Percentiles rank a stretch among this genome's conserved stretches.
phyloP scores from a whole-genome alignment of 2,888 invertebrate genomes.

The Eugnorisma glareosa region DNA sequence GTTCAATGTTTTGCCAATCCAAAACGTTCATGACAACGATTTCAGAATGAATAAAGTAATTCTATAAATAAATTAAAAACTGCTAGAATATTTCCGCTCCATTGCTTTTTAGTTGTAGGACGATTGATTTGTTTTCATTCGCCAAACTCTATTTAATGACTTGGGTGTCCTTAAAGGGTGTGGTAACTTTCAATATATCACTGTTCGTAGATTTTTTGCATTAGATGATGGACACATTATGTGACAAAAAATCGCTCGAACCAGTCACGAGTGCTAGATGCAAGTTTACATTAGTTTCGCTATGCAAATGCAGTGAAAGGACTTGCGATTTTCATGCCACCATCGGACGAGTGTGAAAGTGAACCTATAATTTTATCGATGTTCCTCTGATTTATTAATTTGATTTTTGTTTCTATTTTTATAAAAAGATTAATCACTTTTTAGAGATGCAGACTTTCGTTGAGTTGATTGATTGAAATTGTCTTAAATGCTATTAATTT shows the following conservation, averaged over 20 bases:
- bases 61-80: constrained; percentile 33
- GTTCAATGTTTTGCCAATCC: constrained; percentile 6
- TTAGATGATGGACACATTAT: constrained; percentile 35
- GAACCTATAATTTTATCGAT: constrained; percentile 54
- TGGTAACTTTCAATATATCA: constrained; percentile 28
- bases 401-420: constrained; percentile 26
- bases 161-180: constrained; percentile 1
- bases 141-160: constrained; percentile 6
- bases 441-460: constrained; percentile 29
- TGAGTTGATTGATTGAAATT: constrained; percentile 26
- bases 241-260: constrained; percentile 59
- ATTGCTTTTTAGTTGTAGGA: constrained; percentile 31
- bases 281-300: constrained; percentile 64
- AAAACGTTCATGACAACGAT: constrained; percentile 29
- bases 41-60: constrained; percentile 20
- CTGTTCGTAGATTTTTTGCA: constrained; percentile 22
- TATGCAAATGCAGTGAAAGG: constrained; percentile 80
- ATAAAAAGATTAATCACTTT: constrained; percentile 7
- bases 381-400: constrained; percentile 31
- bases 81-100: constrained; percentile 33
- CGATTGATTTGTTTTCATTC: constrained; percentile 36
- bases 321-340: constrained; percentile 63
- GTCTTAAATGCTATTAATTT: constrained; percentile 2
- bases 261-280: constrained; percentile 55
- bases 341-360: constrained; percentile 66